phyloP scores from a whole-genome alignment of 2,888 invertebrate species.

The Sinohyriopsis cumingii region DNA sequence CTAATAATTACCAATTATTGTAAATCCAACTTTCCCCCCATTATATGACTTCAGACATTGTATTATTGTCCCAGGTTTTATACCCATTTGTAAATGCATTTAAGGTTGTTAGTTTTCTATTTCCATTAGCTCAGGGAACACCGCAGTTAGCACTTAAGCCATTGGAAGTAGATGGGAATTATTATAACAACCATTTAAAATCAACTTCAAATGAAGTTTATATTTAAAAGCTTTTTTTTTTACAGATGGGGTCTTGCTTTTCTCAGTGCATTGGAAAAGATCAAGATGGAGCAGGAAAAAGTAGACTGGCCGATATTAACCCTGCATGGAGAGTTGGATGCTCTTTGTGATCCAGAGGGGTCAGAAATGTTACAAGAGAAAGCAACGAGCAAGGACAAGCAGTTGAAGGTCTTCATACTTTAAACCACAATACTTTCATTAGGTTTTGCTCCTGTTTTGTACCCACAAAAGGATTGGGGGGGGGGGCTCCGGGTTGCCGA shows the following conservation, averaged over 20 bases:
- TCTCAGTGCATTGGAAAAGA: conserved; percentile 56
- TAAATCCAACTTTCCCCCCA: no score
- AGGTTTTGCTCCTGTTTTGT: no score
- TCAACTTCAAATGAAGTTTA: neutral
- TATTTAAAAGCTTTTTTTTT: neutral
- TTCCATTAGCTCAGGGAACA: no score
- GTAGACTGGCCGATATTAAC: conserved; percentile 68
- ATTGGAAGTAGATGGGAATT: no score
- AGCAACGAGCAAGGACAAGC: conserved; percentile 65
- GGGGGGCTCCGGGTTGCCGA: no score
- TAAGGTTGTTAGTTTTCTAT: no score
- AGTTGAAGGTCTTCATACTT: conserved; percentile 56
- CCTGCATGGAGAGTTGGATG: conserved; percentile 70
- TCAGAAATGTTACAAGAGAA: conserved; percentile 60
- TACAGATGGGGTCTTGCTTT: conserved; percentile 64
- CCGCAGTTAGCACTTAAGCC: no score
- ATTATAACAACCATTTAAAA: neutral
- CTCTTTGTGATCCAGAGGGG: conserved; percentile 65
- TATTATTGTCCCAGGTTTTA: no score
- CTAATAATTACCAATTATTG: no score
- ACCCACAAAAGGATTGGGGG: no score
- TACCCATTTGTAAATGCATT: no score
- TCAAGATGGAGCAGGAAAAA: conserved; percentile 48
- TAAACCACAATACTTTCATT: neutral
- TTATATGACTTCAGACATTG: no score